Conservation (phyloP, 2,113 vertebrate species). For the Coryphaenoides rupestris region DNA sequence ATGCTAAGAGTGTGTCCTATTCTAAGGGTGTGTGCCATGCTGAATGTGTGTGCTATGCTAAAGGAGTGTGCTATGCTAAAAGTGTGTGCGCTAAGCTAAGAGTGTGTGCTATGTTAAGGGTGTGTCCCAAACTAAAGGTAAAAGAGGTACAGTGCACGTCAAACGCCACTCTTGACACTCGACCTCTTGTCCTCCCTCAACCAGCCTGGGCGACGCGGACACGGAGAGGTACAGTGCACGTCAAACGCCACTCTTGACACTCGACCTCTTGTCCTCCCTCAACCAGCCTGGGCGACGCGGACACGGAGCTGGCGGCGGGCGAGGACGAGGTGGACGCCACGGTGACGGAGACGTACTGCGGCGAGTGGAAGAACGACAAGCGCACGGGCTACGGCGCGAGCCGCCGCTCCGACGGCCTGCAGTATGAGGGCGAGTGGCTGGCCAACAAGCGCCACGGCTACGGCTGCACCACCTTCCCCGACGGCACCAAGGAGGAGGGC, state of each 20-base stretch:
- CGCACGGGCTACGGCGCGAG: conserved; percentile 89
- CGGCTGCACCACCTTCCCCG: conserved; percentile 94
- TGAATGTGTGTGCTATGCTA: no score
- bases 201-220: conserved; percentile 91
- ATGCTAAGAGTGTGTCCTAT: no score
- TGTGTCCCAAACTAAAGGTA: no score
- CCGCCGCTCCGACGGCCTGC: conserved; percentile 89
- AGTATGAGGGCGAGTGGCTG: conserved; percentile 95
- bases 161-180: neutral
- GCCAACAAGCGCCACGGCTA: conserved; percentile 95
- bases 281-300: conserved; percentile 91
- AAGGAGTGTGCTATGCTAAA: no score
- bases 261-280: conserved; percentile 17
- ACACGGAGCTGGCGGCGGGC: conserved; percentile 77
- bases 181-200: conserved; percentile 20
- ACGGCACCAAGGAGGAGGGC: conserved; percentile 95
- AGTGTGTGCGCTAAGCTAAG: no score
- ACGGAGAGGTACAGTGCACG: no score
- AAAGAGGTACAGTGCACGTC: no score
- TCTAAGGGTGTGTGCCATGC: no score
- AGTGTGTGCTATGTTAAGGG: no score
- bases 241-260: neutral
- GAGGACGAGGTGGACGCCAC: conserved; percentile 96
- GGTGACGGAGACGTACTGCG: conserved; percentile 90
- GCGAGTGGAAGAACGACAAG: conserved; percentile 97